Conservation (phyloP, 2,797 vertebrate species). For the Coracias cyanogaster region DNA sequence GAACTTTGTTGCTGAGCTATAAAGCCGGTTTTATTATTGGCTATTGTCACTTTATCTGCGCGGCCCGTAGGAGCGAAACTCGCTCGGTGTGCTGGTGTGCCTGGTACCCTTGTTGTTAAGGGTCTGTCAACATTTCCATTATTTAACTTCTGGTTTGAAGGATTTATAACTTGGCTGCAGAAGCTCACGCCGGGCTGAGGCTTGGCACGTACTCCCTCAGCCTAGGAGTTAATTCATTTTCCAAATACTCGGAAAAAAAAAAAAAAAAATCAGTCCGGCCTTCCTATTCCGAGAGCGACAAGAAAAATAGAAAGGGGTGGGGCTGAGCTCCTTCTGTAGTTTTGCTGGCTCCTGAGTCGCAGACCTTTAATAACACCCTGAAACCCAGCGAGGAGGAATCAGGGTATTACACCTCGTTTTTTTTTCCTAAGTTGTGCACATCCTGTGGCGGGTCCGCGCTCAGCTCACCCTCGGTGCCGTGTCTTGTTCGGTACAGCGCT, state of each 20-base stretch:
- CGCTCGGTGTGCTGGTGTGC: not conserved
- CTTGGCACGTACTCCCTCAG: slow-evolving; percentile 10
- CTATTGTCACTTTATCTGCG: slow-evolving; percentile 10
- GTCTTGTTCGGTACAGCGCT: not conserved
- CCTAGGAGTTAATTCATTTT: slow-evolving; percentile 76
- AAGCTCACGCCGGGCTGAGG: slow-evolving; percentile 29
- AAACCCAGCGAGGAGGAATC: not conserved
- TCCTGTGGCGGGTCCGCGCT: no score
- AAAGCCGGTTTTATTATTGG: slow-evolving; percentile 27
- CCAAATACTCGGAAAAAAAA: slow-evolving; percentile 65
- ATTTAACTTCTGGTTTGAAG: slow-evolving; percentile 43
- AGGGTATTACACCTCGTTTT: not conserved
- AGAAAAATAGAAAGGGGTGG: not conserved
- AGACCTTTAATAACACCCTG: not conserved
- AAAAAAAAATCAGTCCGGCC: not conserved
- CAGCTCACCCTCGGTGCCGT: not conserved
- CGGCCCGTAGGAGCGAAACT: not conserved
- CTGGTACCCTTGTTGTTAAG: not conserved
- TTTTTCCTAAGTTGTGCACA: not conserved
- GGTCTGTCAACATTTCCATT: slow-evolving; percentile 62
- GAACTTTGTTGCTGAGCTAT: slow-evolving; percentile 34
- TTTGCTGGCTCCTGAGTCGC: not conserved
- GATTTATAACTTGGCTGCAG: slow-evolving; percentile 19
- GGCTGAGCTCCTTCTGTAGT: not conserved
- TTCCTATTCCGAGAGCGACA: not conserved